Conservation (phyloP, 2,888 invertebrate species). For the Tridacna crocea region DNA sequence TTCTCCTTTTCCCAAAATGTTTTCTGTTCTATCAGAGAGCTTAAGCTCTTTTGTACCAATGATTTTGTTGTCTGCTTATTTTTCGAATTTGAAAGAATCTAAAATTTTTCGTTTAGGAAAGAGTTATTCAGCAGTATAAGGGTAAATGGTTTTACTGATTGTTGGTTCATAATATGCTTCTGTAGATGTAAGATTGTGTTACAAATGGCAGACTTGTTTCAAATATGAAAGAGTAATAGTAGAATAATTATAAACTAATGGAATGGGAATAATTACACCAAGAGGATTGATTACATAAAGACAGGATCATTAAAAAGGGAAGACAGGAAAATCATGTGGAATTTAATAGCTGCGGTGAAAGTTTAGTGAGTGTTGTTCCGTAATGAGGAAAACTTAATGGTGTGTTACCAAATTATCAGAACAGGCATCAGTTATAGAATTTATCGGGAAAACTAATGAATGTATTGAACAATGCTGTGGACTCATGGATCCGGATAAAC, state of each 20-base stretch:
- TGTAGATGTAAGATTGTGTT: too few species aligned
- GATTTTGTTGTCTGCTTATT: too few species aligned
- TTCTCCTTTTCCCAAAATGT: too few species aligned
- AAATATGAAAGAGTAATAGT: too few species aligned
- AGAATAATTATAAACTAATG: background rate
- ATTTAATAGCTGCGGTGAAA: constrained; percentile 12
- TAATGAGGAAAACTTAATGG: constrained; percentile 20
- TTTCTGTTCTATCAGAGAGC: too few species aligned
- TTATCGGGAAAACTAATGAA: constrained; percentile 13
- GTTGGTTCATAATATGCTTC: too few species aligned
- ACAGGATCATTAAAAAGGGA: constrained; percentile 6
- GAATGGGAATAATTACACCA: constrained; percentile 10
- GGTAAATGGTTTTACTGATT: too few species aligned
- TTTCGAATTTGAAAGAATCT: too few species aligned
- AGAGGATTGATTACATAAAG: constrained; percentile 9
- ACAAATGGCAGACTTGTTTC: too few species aligned
- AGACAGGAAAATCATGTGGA: constrained; percentile 15
- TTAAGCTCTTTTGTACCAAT: too few species aligned
- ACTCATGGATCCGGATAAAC: constrained; percentile 52
- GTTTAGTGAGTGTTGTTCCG: background rate
- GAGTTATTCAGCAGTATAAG: too few species aligned
- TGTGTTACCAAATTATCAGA: constrained; percentile 2
- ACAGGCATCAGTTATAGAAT: constrained; percentile 12
- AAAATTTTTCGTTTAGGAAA: too few species aligned
- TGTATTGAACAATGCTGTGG: constrained; percentile 6